Base-by-base conservation (phyloP, 2,113 vertebrate genomes). In the Plestiodon gilberti region DNA sequence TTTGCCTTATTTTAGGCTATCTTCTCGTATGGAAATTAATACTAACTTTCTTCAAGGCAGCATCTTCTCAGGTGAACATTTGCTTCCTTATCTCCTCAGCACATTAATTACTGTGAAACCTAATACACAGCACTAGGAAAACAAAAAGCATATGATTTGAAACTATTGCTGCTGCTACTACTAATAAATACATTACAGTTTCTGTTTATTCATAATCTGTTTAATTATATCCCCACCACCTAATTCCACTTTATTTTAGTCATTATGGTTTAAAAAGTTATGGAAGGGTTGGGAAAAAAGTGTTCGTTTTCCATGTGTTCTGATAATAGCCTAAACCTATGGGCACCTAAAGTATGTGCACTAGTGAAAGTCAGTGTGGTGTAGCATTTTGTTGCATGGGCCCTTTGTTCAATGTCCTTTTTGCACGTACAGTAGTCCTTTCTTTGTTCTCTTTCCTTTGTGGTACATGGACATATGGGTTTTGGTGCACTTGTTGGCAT, bases 11-110 rank as follows among this genome's bases (percentile, higher is more conserved):
- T 82, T 95, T 99, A 87, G 99, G 98, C 0, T 99, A 99, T 92
- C 95, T 99, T 76, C 97, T 99, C 78, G 96, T 97, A 14, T 99
- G 99, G 99, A 99, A 99, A 92, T 96, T 99, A 79, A 97, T 97
- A 18, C 96, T 99, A 57, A 96, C 97, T 59, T 99, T 99, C 91
- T 99, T 99, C 90, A 99, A 98, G 94, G 98, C 98, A 40, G 97
- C 99, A 52, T 97, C 98, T 75, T 99, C 99, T 59, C 98, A 99
- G 93, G 99, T 99, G 96, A 93, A 28, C 86, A 20, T 8, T 52
- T 43, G 70, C 82, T 30, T 77, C 10, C 74, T 9, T 87, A 76
- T 67, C 76, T 59, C 61, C 67, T 69, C 70, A 30, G 5, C 57
- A 75, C 1, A 35, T 61, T 35, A 38, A 52, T 62, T 67, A 28